phyloP scores from a whole-genome alignment of 2,888 invertebrate species.

The Isoperla grammatica region DNA sequence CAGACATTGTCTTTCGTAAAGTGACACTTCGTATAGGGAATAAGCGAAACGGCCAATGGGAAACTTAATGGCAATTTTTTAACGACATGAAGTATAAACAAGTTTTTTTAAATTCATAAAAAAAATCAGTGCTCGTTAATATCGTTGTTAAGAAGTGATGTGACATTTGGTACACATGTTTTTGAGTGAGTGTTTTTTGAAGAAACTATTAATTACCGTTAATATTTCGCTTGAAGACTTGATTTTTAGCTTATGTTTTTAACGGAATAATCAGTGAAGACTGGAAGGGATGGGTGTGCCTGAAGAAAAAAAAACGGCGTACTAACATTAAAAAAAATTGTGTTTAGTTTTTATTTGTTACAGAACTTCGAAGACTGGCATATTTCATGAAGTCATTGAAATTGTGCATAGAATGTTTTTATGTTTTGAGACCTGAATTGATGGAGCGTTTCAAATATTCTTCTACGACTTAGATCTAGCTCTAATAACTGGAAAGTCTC shows the following conservation, averaged over 20 bases:
- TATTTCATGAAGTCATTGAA: not conserved
- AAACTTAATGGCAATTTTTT: too few species aligned
- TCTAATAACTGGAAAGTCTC: too few species aligned
- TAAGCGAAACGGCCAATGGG: too few species aligned
- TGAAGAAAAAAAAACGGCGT: not conserved
- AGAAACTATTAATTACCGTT: not conserved
- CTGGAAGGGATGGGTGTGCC: not conserved
- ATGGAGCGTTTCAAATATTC: too few species aligned
- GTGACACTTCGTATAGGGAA: too few species aligned
- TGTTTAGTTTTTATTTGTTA: constrained; percentile 14
- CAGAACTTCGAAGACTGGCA: not conserved
- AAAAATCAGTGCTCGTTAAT: constrained; percentile 18
- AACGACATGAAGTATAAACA: constrained; percentile 2
- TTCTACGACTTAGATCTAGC: too few species aligned
- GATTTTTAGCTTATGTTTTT: not conserved
- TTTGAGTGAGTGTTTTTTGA: constrained; percentile 11
- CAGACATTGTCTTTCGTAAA: too few species aligned
- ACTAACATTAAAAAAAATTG: constrained; percentile 5
- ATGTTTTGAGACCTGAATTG: not conserved
- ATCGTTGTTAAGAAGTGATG: constrained; percentile 22
- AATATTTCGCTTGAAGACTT: not conserved
- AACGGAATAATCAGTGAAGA: not conserved
- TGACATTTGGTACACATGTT: constrained; percentile 21
- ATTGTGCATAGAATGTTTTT: not conserved
- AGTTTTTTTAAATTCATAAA: constrained; percentile 16